phyloP scores from a whole-genome alignment of 1,140 invertebrate genomes.

The Leptinotarsa texana region DNA sequence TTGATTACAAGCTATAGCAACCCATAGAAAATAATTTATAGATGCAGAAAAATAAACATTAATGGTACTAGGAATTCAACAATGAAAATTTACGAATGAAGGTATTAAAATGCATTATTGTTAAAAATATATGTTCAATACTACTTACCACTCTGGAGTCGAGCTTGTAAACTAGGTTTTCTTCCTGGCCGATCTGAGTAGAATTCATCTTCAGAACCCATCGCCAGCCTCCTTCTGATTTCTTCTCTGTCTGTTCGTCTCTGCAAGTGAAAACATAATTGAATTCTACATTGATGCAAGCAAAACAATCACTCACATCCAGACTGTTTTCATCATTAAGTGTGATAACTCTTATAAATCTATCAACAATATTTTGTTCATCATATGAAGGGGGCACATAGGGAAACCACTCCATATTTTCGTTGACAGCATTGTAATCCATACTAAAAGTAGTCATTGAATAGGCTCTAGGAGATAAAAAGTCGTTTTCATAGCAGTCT shows the following conservation, averaged over 20 bases:
- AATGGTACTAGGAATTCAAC: no score
- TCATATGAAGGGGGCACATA: conserved; percentile 54
- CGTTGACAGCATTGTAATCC: conserved; percentile 56
- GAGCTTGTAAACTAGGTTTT: conserved; percentile 85
- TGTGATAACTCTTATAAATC: conserved; percentile 67
- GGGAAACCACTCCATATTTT: conserved; percentile 56
- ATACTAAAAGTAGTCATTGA: conserved; percentile 51
- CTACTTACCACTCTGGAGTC: conserved; percentile 77
- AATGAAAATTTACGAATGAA: no score
- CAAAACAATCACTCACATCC: conserved; percentile 52
- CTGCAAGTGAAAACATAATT: conserved; percentile 60
- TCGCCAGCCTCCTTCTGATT: conserved; percentile 84
- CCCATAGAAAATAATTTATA: no score
- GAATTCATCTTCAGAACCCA: conserved; percentile 82
- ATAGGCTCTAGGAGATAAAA: conserved; percentile 52
- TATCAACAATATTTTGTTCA: conserved; percentile 66
- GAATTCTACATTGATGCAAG: conserved; percentile 27
- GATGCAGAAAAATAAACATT: no score
- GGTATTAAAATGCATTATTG: no score
- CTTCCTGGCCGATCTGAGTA: conserved; percentile 69
- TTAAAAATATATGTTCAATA: no score
- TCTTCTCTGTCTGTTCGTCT: conserved; percentile 89
- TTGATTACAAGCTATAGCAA: no score
- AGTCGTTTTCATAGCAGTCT: conserved; percentile 52
- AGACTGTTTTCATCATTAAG: conserved; percentile 56